phyloP scores from a whole-genome alignment of 2,888 invertebrate species.

The Catocala sponsa region DNA sequence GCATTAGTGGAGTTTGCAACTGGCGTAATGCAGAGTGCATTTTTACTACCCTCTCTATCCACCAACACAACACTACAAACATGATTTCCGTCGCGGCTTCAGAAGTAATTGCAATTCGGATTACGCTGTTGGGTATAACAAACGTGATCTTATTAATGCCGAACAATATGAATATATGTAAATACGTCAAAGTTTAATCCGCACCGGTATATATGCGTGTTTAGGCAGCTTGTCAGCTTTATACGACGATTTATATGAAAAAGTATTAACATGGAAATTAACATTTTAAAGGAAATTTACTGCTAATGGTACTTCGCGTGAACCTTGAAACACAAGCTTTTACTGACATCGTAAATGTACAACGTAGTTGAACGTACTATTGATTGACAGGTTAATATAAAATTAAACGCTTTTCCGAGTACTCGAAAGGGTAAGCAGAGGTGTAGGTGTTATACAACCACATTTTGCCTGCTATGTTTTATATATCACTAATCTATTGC shows the following conservation, averaged over 20 bases:
- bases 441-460: too few relatives aligned
- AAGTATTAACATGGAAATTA: slow-evolving; percentile 47
- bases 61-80: not conserved
- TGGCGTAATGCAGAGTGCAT: not conserved
- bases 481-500: too few relatives aligned
- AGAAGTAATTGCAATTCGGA: slow-evolving; percentile 9
- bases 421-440: too few relatives aligned
- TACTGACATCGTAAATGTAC: slow-evolving; percentile 17
- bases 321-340: slow-evolving; percentile 24
- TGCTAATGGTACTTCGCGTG: slow-evolving; percentile 25
- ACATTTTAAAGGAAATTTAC: slow-evolving; percentile 37
- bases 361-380: not conserved
- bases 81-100: not conserved
- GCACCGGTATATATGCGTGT: too few relatives aligned
- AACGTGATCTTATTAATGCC: slow-evolving; percentile 5
- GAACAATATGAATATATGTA: slow-evolving; percentile 5
- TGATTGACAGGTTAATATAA: not conserved
- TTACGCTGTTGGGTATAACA: slow-evolving; percentile 1
- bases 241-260: slow-evolving; percentile 41
- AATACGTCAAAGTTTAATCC: not conserved
- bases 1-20: not conserved
- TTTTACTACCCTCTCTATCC: not conserved
- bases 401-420: not conserved
- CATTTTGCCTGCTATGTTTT: too few relatives aligned
- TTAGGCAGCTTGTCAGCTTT: slow-evolving; percentile 6